phyloP scores from a whole-genome alignment of 2,797 vertebrate genomes.

The Nannoperca australis region DNA sequence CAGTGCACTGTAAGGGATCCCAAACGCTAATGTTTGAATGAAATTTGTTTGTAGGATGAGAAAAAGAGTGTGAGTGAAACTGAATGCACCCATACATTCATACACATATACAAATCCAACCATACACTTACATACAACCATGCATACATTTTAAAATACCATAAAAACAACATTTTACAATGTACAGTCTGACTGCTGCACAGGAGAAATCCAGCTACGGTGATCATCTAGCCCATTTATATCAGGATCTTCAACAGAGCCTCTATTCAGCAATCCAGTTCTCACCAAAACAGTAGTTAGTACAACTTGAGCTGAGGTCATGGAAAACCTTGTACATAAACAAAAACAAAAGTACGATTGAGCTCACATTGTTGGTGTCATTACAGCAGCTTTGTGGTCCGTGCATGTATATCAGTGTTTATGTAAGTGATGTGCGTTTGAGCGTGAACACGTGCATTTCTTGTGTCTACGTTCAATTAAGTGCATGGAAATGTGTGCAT shows the following conservation, averaged over 20 bases:
- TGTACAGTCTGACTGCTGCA: not conserved
- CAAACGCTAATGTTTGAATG: not conserved
- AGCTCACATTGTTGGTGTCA: constrained; percentile 63
- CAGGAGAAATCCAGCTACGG: not conserved
- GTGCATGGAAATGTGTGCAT: constrained; percentile 30
- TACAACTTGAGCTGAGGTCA: constrained; percentile 57
- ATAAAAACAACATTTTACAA: too few species aligned
- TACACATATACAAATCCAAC: too few species aligned
- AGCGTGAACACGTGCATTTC: constrained; percentile 17
- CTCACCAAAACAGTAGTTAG: constrained; percentile 39
- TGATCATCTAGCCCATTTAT: constrained; percentile 1
- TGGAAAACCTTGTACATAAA: constrained; percentile 55
- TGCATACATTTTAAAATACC: too few species aligned
- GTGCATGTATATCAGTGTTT: constrained; percentile 42
- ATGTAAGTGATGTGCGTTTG: constrained; percentile 32
- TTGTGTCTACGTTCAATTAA: constrained; percentile 11
- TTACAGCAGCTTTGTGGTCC: constrained; percentile 58
- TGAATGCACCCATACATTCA: too few species aligned
- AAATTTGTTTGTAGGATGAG: too few species aligned
- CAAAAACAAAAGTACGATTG: constrained; percentile 56
- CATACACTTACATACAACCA: too few species aligned
- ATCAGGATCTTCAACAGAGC: constrained; percentile 21
- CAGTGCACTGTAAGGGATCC: not conserved
- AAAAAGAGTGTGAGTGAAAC: constrained; percentile 6
- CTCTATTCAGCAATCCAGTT: constrained; percentile 15